Percentiles rank a stretch among this genome's conserved stretches.
Conservation (phyloP, 2,113 vertebrate species). For the Apodemus sylvaticus region DNA sequence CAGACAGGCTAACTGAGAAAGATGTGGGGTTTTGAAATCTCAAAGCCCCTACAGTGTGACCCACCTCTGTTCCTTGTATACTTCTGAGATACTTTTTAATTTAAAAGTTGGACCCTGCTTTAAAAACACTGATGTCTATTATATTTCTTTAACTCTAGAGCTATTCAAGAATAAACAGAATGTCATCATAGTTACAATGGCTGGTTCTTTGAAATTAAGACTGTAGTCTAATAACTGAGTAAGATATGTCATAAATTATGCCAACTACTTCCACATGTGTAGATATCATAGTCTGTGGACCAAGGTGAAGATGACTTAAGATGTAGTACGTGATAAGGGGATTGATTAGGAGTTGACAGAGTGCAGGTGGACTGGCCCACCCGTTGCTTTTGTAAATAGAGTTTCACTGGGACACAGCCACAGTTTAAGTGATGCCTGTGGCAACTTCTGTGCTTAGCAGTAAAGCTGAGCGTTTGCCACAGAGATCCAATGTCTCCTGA, state of each 20-base stretch:
- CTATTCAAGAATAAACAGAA: constrained; percentile 64
- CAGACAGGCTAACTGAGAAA: not conserved
- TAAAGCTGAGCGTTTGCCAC: not conserved
- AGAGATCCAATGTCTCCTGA: not conserved
- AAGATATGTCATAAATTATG: constrained; percentile 60
- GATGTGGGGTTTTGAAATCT: not conserved
- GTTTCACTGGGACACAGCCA: constrained; percentile 45
- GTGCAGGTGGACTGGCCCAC: not conserved
- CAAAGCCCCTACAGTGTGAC: not conserved
- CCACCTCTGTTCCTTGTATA: not conserved
- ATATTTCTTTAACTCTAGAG: constrained; percentile 55
- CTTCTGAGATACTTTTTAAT: constrained; percentile 47
- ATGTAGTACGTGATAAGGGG: not conserved
- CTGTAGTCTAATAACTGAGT: constrained; percentile 62
- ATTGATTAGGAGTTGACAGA: not conserved
- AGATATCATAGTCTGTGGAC: not conserved
- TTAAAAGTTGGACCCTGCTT: constrained; percentile 63
- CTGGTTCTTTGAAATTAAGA: constrained; percentile 65
- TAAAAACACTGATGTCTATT: constrained; percentile 43
- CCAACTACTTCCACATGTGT: not conserved
- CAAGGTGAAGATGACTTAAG: constrained; percentile 23
- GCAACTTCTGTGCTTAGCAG: not conserved
- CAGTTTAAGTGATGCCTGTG: not conserved
- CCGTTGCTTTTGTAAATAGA: constrained; percentile 54
- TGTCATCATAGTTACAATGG: constrained; percentile 34